Percentiles rank a stretch among this genome's conserved stretches.
These are phyloP conservation scores for Plutomurus gul DNA, from an alignment of 1,140 invertebrate genomes.

Conservation along the genomic window DNA sequence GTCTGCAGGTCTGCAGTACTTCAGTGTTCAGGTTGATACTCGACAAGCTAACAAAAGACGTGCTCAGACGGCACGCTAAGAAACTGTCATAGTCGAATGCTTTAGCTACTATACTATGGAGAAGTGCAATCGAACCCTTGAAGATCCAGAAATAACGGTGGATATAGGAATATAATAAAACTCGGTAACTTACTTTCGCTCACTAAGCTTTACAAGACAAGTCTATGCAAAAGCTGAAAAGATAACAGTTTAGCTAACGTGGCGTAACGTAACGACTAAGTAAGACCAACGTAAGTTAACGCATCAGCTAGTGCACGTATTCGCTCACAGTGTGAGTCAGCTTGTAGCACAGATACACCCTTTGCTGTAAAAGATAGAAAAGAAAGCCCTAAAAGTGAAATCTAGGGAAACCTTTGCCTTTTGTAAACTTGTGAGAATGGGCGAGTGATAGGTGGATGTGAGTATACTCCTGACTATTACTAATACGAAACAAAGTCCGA, in stretches of 20 bases:
- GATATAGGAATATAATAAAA: conserved; percentile 21
- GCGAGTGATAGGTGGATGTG: too few relatives aligned
- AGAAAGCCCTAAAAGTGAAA: conserved; percentile 17
- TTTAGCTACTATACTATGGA: too few relatives aligned
- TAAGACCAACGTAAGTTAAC: background rate
- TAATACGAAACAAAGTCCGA: too few relatives aligned
- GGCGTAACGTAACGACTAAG: conserved; percentile 14
- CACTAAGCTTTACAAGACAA: conserved; percentile 17
- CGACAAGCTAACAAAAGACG: background rate
- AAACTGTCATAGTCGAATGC: background rate
- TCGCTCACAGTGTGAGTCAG: background rate
- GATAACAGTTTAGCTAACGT: conserved; percentile 26
- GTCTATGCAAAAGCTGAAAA: conserved; percentile 6
- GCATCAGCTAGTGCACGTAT: background rate
- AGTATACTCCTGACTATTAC: too few relatives aligned
- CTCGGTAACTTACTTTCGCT: conserved; percentile 23
- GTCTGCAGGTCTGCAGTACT: too few relatives aligned
- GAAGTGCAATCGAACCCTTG: conserved; percentile 1
- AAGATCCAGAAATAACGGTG: background rate
- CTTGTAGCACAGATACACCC: background rate
- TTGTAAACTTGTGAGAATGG: background rate
- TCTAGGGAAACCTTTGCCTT: background rate
- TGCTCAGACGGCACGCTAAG: background rate
- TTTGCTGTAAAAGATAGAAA: background rate
- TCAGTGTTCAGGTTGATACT: too few relatives aligned